Percentiles rank a stretch among this genome's conserved stretches.
These are phyloP conservation scores for Pyrrhia umbra DNA, from an alignment of 2,888 invertebrate species.

Conservation along the genomic window DNA sequence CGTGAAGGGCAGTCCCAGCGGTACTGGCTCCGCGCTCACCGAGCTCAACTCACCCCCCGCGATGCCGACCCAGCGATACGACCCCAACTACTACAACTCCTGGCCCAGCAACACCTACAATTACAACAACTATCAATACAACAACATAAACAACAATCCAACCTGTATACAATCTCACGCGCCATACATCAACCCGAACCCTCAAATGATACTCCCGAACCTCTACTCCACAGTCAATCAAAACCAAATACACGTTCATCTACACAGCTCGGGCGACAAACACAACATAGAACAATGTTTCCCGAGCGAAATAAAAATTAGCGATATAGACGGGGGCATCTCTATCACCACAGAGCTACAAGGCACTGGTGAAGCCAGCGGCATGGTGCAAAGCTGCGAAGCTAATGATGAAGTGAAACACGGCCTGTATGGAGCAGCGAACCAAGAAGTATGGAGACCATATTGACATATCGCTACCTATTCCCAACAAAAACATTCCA, in stretches of 20 bases:
- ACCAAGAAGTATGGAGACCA: constrained; percentile 93
- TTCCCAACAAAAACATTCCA: constrained; percentile 73
- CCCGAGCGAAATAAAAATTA: constrained; percentile 91
- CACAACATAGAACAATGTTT: constrained; percentile 92
- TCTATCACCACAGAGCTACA: constrained; percentile 89
- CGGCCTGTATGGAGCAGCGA: constrained; percentile 79
- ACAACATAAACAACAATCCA: constrained; percentile 90
- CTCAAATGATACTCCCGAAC: constrained; percentile 94
- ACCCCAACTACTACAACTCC: constrained; percentile 90
- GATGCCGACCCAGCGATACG: constrained; percentile 83
- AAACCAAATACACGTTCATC: constrained; percentile 95
- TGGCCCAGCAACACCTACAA: constrained; percentile 92
- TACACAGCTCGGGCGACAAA: constrained; percentile 92
- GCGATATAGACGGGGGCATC: constrained; percentile 90
- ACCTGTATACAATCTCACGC: constrained; percentile 89
- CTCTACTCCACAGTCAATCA: constrained; percentile 96
- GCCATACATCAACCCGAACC: constrained; percentile 90
- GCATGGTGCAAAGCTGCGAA: constrained; percentile 88
- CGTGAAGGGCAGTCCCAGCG: constrained; percentile 82
- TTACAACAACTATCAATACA: constrained; percentile 93
- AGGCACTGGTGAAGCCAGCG: constrained; percentile 84
- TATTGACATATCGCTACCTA: constrained; percentile 89
- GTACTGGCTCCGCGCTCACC: constrained; percentile 80
- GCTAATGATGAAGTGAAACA: constrained; percentile 89
- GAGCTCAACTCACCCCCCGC: constrained; percentile 82